Base-by-base conservation (phyloP, 2,888 invertebrate genomes). In the Gordius sp. region DNA sequence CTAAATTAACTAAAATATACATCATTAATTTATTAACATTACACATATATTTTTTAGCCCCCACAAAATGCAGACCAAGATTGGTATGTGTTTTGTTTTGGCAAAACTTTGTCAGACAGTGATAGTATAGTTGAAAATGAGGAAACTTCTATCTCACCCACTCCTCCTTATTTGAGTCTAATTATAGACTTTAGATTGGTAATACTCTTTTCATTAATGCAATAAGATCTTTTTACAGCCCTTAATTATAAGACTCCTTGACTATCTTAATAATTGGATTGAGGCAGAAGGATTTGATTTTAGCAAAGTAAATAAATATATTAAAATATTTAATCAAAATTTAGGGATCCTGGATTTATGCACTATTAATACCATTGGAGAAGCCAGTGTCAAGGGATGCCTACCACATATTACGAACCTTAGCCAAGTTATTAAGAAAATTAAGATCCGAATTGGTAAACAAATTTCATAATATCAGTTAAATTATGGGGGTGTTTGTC, bases 271-370 rank as follows among this genome's bases (percentile, higher is more conserved):
- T 23, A 8, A 47, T n/a, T 47, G 47, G 47, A 47, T 47, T n/a
- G 47, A 47, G 20, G 23, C 20, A n/a, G 47, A 47, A 18, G 47
- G 47, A 18, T 47, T 47, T 47, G 47, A 47, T 47, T 47, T 47
- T 47, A 47, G 47, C 23, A 47, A 47, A 23, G 47, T 47, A 47
- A 13, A 33, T 33, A 13, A 13, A 33, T 33, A 33, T 33, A 33
- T 33, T 33, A n/a, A 47, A 47, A 8, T 20, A 47, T 47, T 47
- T 47, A 18, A n/a, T 18, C 8, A 33, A 13, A 33, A 33, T 47
- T n/a, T 47, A 47, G 47, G 47, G 47, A n/a, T 8, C 47, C 20
- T 47, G 47, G 47, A 47, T 47, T n/a, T 47, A 47, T 47, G 47
- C 47, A 47, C 20, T 47, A 4, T 4, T 47, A 20, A 4, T 23